A percentile compares a stretch with the other conserved stretches of the same genome.
Conservation (phyloP, 2,888 invertebrate genomes). For the Ochropleura plecta region DNA sequence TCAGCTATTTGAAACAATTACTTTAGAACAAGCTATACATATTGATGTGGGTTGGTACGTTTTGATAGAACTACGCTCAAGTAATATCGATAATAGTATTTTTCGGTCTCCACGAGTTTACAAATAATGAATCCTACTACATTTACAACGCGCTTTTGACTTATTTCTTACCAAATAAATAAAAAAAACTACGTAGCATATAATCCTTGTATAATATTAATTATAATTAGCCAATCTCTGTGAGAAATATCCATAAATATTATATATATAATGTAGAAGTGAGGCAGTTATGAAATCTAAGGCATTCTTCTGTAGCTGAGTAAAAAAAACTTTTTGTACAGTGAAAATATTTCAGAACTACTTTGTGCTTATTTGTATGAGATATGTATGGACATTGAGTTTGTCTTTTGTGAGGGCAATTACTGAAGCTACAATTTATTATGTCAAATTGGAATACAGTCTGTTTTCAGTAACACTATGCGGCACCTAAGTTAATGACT, state of each 20-base stretch:
- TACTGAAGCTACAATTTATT: slow-evolving; percentile 36
- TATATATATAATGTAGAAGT: slow-evolving; percentile 57
- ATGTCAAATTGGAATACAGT: slow-evolving; percentile 36
- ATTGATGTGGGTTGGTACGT: background rate
- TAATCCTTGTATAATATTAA: slow-evolving; percentile 58
- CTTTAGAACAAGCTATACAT: background rate
- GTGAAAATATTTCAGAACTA: slow-evolving; percentile 53
- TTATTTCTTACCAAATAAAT: slow-evolving; percentile 51
- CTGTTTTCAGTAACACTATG: slow-evolving; percentile 7
- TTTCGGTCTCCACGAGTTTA: slow-evolving; percentile 6
- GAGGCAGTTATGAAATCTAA: slow-evolving; percentile 61
- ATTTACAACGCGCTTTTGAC: slow-evolving; percentile 33
- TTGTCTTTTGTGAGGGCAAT: slow-evolving; percentile 34
- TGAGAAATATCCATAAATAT: slow-evolving; percentile 68
- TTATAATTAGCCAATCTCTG: slow-evolving; percentile 58
- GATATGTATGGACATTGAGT: slow-evolving; percentile 40
- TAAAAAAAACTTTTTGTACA: slow-evolving; percentile 61
- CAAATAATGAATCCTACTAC: slow-evolving; percentile 9
- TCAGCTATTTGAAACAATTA: too few relatives aligned
- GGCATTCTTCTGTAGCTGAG: slow-evolving; percentile 55
- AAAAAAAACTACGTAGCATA: slow-evolving; percentile 52
- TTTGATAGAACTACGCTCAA: background rate
- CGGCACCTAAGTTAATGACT: background rate
- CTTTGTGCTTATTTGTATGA: slow-evolving; percentile 55
- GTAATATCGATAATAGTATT: slow-evolving; percentile 15